Evolutionary conservation across 2,888 invertebrate genomes (phyloP), one percentile per base, ranked within the genome.

Genomic region (Drosophila putrida): DNA sequence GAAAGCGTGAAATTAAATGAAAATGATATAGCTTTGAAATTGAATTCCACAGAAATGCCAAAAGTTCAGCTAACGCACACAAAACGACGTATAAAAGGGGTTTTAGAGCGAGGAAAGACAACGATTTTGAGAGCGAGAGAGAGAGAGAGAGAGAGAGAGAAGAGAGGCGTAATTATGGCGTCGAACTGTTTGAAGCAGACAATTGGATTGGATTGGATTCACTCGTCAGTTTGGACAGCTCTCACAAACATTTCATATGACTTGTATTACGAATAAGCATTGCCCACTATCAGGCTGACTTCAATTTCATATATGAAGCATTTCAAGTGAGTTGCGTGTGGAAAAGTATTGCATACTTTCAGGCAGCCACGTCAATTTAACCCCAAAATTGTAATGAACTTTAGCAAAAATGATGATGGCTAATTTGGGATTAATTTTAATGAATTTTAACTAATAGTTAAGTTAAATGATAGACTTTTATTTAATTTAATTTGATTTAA

Each of bases 1-100:
- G 79, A 88, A 88, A 85, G 82, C 82, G 82, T 82, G 74, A 83
- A 88, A 83, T 85, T 88, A 83, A 83, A 82, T 88, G 85, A 88
- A 83, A 88, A 82, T 83, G 82, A 85, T 88, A 88, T 82, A 74
- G 88, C 88, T 88, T 88, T 88, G 82, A 88, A 83, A 83, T 83
- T 82, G 73, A 88, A 83, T 88, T 88, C 85, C 88, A 71, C 60
- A 84, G 78, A 82, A 84, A 88, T 88, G 85, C 85, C 85, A 20
- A 82, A 87, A 87, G 75, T 87, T 84, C 66, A 63, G 43, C 46
- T 58, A 44, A 54, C 65, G 49, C 67, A 15, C n/a, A 54, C 20
- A 41, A 20, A 20, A 20, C 5, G 41, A 5, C 41, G 20, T 10
- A 41, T 20, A 41, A 41, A 43, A 28, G 25, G 13, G 38, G 27